Evolutionary conservation across 2,113 vertebrate genomes (phyloP).

Genomic region (Ceuthmochares aereus): DNA sequence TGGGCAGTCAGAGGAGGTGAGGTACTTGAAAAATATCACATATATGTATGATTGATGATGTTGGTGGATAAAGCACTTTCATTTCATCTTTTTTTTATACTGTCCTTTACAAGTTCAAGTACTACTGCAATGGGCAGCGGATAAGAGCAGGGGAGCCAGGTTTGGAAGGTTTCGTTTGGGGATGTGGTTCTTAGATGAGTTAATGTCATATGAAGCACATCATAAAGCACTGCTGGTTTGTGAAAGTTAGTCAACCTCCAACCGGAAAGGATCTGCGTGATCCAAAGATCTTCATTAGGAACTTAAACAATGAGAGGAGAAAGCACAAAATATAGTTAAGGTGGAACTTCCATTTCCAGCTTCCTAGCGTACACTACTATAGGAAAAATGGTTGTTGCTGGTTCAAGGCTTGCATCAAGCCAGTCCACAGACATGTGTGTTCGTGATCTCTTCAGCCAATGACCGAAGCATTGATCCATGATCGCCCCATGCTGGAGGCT

Average conservation of each 20-base stretch:
- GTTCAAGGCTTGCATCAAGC: neutral
- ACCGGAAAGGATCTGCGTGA: neutral
- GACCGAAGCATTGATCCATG: neutral
- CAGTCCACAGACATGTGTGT: neutral
- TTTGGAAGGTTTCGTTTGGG: neutral
- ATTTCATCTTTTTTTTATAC: neutral
- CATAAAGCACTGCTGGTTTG: neutral
- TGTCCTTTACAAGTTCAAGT: neutral
- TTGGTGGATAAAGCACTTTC: neutral
- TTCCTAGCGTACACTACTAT: neutral
- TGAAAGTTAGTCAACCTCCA: neutral
- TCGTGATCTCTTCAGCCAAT: neutral
- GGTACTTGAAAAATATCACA: neutral
- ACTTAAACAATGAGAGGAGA: constrained; percentile 1
- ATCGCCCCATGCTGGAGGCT: neutral
- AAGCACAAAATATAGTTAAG: neutral
- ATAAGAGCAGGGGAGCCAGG: neutral
- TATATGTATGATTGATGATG: neutral
- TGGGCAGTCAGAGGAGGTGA: neutral
- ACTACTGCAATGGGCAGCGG: neutral
- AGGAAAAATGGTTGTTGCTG: neutral
- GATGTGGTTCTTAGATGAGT: neutral
- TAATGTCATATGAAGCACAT: neutral
- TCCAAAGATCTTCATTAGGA: neutral
- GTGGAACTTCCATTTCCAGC: neutral